These are phyloP conservation scores for Chaunax sp. DNA, from an alignment of 2,797 vertebrate genomes.

Conservation along the genomic window DNA sequence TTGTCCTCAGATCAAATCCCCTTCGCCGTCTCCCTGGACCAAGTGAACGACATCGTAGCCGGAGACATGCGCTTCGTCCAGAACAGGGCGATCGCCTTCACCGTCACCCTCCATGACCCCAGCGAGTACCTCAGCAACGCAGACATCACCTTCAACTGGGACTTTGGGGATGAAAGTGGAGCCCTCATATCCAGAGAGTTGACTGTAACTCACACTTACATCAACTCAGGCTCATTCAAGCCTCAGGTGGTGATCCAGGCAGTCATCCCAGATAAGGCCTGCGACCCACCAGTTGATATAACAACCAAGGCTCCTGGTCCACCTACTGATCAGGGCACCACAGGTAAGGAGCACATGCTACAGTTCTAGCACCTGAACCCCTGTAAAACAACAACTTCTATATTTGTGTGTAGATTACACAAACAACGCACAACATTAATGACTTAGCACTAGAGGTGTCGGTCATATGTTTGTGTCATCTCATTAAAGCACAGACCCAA, in stretches of 20 bases:
- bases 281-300: slow-evolving; percentile 65
- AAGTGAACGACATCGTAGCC: slow-evolving; percentile 83
- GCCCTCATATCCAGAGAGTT: slow-evolving; percentile 90
- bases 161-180: slow-evolving; percentile 93
- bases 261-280: slow-evolving; percentile 88
- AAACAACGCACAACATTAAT: no score
- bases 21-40: slow-evolving; percentile 87
- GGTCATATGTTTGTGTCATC: no score
- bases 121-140: slow-evolving; percentile 88
- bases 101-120: slow-evolving; percentile 91
- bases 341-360: slow-evolving; percentile 56
- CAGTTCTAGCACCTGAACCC: not conserved
- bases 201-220: slow-evolving; percentile 91
- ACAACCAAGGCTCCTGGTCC: slow-evolving; percentile 58
- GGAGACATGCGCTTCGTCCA: slow-evolving; percentile 86
- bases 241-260: slow-evolving; percentile 91
- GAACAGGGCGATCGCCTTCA: slow-evolving; percentile 90
- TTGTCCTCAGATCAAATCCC: slow-evolving; percentile 91
- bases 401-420: no score
- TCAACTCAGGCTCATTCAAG: slow-evolving; percentile 81
- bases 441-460: no score
- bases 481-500: not conserved
- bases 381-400: no score
- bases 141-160: slow-evolving; percentile 94
- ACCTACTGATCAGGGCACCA: slow-evolving; percentile 47